These are phyloP conservation scores for Sceliomorpha sp. DNA, from an alignment of 2,888 invertebrate species.

Conservation along the genomic window DNA sequence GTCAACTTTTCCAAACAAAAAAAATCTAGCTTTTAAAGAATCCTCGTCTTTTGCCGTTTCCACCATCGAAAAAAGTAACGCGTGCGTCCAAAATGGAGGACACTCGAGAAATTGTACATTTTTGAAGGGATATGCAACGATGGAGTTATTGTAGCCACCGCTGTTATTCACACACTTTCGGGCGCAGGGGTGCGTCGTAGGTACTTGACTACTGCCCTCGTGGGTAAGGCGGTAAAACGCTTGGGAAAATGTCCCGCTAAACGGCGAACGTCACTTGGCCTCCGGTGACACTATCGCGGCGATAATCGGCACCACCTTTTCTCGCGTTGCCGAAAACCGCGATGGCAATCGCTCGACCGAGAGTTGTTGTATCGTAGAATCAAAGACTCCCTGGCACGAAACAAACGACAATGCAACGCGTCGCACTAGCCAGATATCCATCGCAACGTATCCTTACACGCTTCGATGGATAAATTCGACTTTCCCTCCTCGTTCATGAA, in stretches of 20 bases:
- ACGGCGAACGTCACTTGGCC: conserved; percentile 28
- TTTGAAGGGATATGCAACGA: no score
- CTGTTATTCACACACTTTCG: conserved; percentile 72
- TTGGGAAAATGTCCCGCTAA: conserved; percentile 68
- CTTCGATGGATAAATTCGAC: conserved; percentile 4
- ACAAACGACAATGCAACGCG: conserved; percentile 49
- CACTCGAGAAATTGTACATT: no score
- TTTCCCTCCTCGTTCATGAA: no score
- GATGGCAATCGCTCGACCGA: conserved; percentile 33
- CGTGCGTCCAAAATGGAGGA: no score
- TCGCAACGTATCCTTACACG: conserved; percentile 48
- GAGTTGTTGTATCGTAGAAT: conserved; percentile 32
- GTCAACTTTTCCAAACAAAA: no score
- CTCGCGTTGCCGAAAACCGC: conserved; percentile 42
- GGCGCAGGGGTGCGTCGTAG: conserved; percentile 58
- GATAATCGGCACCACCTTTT: conserved; percentile 44
- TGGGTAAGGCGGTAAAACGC: conserved; percentile 54
- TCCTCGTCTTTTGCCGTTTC: no score
- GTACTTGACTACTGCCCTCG: conserved; percentile 63
- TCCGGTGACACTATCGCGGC: conserved; percentile 37
- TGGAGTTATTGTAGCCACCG: conserved; percentile 72
- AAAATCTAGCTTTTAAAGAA: no score
- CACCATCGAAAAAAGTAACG: no score
- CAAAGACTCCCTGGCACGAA: conserved; percentile 33
- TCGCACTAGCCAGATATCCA: conserved; percentile 36